Conservation (phyloP, 2,113 vertebrate genomes). For the Vulpes lagopus region DNA sequence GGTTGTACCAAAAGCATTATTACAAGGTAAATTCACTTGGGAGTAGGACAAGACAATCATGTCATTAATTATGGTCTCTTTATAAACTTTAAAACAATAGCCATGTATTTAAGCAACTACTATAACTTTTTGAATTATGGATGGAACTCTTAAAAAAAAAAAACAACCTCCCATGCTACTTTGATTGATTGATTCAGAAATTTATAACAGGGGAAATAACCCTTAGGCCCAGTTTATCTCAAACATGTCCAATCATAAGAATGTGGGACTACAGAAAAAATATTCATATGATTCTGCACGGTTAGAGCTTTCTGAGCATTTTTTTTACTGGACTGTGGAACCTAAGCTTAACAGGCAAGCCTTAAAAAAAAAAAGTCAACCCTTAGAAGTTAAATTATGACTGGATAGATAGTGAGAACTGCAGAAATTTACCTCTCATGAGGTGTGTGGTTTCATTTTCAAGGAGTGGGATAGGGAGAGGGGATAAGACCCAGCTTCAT, state of each 20-base stretch:
- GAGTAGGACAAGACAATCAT: background rate
- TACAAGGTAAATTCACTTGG: background rate
- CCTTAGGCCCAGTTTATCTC: background rate
- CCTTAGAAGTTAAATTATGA: constrained; percentile 15
- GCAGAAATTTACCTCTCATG: background rate
- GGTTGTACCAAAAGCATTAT: background rate
- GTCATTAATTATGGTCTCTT: background rate
- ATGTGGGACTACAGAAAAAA: background rate
- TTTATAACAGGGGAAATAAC: background rate
- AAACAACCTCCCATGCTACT: background rate
- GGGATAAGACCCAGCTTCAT: background rate
- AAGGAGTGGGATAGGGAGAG: background rate
- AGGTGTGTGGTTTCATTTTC: background rate
- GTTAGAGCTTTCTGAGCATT: background rate
- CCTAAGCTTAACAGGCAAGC: background rate
- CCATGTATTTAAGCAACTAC: background rate
- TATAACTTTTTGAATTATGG: background rate
- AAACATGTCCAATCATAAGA: background rate
- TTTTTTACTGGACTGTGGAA: constrained; percentile 41
- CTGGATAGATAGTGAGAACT: background rate
- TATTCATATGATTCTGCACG: background rate
- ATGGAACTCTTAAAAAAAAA: background rate
- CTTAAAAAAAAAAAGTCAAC: background rate
- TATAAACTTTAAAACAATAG: background rate
- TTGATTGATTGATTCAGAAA: background rate